phyloP scores from a whole-genome alignment of 2,888 invertebrate genomes.

The Platerodrilus igneus region DNA sequence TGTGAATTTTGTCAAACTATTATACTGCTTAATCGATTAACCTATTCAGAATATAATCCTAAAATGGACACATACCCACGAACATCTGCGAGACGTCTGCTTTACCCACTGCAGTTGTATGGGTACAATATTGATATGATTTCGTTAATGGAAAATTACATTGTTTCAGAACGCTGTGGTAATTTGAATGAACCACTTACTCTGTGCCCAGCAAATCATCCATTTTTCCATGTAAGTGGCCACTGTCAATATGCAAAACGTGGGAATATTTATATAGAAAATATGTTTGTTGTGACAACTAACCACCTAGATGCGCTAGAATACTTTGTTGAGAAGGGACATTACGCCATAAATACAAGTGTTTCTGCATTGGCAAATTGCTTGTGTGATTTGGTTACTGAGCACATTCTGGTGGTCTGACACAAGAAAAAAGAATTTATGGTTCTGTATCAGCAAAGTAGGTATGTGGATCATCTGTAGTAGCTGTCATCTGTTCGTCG shows the following conservation, averaged over 20 bases:
- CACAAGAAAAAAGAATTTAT: slow-evolving; percentile 13
- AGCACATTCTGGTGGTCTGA: slow-evolving; percentile 12
- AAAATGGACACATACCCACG: too few species aligned
- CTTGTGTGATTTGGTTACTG: slow-evolving; percentile 20
- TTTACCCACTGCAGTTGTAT: slow-evolving; percentile 17
- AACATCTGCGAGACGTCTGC: too few species aligned
- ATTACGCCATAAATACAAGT: slow-evolving; percentile 16
- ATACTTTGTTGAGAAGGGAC: slow-evolving; percentile 13
- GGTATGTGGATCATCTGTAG: slow-evolving; percentile 16
- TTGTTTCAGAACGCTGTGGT: slow-evolving; percentile 13
- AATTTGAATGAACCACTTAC: slow-evolving; percentile 18
- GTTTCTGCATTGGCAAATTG: slow-evolving; percentile 12
- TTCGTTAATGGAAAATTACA: slow-evolving; percentile 16
- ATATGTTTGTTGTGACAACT: slow-evolving; percentile 10
- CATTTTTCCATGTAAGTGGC: slow-evolving; percentile 17
- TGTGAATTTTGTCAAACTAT: too few species aligned
- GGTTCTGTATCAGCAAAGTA: slow-evolving; percentile 20
- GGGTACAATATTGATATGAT: slow-evolving; percentile 16
- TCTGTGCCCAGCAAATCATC: slow-evolving; percentile 18
- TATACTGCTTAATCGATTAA: too few species aligned
- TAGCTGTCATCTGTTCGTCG: slow-evolving; percentile 16
- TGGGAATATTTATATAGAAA: slow-evolving; percentile 17
- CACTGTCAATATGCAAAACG: slow-evolving; percentile 20
- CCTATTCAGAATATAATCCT: too few species aligned
- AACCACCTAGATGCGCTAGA: slow-evolving; percentile 5